These are phyloP conservation scores for Heliothis virescens DNA, from an alignment of 1,140 invertebrate species.

Conservation along the genomic window DNA sequence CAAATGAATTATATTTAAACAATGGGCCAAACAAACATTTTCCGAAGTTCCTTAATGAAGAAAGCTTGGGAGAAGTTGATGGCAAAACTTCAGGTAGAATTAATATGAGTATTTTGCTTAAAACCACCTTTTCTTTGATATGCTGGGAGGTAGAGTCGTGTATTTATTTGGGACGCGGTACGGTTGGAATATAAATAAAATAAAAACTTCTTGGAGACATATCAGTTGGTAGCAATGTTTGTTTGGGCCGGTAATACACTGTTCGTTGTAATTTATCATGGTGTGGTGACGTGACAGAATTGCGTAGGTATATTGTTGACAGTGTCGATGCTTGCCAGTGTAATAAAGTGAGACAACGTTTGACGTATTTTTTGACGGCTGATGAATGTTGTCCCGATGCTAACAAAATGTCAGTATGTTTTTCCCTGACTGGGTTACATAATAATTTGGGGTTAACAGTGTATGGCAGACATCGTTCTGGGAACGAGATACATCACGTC, in stretches of 20 bases:
- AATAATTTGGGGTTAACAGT: slow-evolving; percentile 2
- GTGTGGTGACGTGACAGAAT: slow-evolving; percentile 11
- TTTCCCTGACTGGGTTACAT: background rate
- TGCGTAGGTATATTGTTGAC: slow-evolving; percentile 33
- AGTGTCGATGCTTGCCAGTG: slow-evolving; percentile 18
- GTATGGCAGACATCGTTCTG: background rate
- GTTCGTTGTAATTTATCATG: slow-evolving; percentile 31
- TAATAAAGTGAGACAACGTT: slow-evolving; percentile 29
- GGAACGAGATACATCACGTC: too few relatives aligned
- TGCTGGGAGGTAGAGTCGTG: background rate
- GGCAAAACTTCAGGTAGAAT: slow-evolving; percentile 49
- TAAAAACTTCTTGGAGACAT: slow-evolving; percentile 42
- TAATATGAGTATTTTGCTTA: slow-evolving; percentile 49
- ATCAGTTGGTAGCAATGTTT: slow-evolving; percentile 38
- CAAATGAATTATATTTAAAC: slow-evolving; percentile 46
- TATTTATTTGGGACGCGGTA: slow-evolving; percentile 17
- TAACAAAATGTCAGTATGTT: slow-evolving; percentile 22
- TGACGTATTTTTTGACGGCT: slow-evolving; percentile 30
- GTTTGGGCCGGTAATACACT: slow-evolving; percentile 35
- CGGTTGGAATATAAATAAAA: slow-evolving; percentile 37
- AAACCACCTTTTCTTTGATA: slow-evolving; percentile 50
- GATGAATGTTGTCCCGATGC: slow-evolving; percentile 8
- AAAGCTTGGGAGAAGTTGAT: slow-evolving; percentile 35
- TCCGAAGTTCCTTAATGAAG: slow-evolving; percentile 31
- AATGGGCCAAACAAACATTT: slow-evolving; percentile 32